Percentiles rank a stretch among this genome's conserved stretches.
These are phyloP conservation scores for Eucidaris tribuloides DNA, from an alignment of 35 echinoderm and acorn worm genomes.

Conservation along the genomic window DNA sequence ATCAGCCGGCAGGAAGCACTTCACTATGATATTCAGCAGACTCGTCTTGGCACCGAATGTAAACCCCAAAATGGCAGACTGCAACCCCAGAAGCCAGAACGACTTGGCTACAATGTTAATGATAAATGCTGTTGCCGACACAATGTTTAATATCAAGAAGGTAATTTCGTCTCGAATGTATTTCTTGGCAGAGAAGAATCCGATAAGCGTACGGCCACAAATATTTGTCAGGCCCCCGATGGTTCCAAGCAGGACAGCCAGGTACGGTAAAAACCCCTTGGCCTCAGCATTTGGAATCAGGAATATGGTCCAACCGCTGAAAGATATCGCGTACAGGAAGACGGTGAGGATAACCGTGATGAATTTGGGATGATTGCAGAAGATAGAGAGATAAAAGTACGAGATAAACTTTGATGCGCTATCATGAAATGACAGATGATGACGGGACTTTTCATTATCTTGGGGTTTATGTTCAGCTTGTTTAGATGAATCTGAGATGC, in stretches of 20 bases:
- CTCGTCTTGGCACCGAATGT: neutral
- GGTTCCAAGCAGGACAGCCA: neutral
- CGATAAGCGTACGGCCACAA: neutral
- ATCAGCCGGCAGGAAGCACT: neutral
- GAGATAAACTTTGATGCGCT: too few relatives aligned
- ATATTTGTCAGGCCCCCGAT: neutral
- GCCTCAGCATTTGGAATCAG: conserved; percentile 11
- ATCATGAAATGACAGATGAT: too few relatives aligned
- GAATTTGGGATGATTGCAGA: neutral
- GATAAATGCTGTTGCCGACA: neutral
- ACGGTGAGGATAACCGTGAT: neutral
- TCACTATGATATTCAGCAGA: neutral
- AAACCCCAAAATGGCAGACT: neutral
- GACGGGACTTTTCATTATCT: too few relatives aligned
- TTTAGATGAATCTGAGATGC: too few relatives aligned
- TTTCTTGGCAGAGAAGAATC: neutral
- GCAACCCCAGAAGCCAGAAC: neutral
- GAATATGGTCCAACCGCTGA: neutral
- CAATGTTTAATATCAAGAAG: neutral
- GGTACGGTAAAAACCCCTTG: neutral
- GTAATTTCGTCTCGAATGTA: neutral
- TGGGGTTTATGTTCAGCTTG: too few relatives aligned
- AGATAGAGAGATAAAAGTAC: too few relatives aligned
- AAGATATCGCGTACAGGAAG: neutral
- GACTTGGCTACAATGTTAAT: neutral